Evolutionary conservation across 2,888 invertebrate genomes (phyloP).

Genomic region (Dicycla oo): DNA sequence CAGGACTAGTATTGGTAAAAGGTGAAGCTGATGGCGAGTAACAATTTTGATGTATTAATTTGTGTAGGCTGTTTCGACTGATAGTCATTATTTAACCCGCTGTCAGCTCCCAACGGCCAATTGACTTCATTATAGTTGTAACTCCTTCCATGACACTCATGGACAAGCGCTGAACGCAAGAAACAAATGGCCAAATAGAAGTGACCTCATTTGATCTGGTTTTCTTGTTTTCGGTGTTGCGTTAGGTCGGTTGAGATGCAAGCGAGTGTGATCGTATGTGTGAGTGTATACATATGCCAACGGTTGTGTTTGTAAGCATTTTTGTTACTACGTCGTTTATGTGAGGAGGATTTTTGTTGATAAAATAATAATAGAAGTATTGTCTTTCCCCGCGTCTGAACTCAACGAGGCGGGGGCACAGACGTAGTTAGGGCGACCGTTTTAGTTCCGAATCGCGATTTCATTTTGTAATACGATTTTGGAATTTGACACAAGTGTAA

Average conservation of each 20-base stretch:
- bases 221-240: slow-evolving; percentile 58
- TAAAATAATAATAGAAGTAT: slow-evolving; percentile 72
- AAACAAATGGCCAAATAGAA: slow-evolving; percentile 48
- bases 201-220: slow-evolving; percentile 46
- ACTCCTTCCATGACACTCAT: slow-evolving; percentile 50
- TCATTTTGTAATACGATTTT: slow-evolving; percentile 71
- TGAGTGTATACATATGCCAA: slow-evolving; percentile 72
- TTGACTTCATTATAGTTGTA: slow-evolving; percentile 48
- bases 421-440: slow-evolving; percentile 69
- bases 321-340: slow-evolving; percentile 82
- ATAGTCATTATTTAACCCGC: slow-evolving; percentile 70
- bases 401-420: slow-evolving; percentile 59
- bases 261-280: slow-evolving; percentile 55
- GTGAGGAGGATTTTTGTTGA: slow-evolving; percentile 80
- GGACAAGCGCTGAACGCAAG: slow-evolving; percentile 55
- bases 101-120: slow-evolving; percentile 68
- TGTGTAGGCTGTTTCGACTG: slow-evolving; percentile 63
- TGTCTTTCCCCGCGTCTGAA: slow-evolving; percentile 74
- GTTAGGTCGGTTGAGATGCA: slow-evolving; percentile 62
- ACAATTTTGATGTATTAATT: slow-evolving; percentile 68
- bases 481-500: slow-evolving; percentile 75
- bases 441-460: slow-evolving; percentile 74
- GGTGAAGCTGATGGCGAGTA: slow-evolving; percentile 61
- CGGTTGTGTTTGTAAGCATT: slow-evolving; percentile 84
- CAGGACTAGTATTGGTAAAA: slow-evolving; percentile 45